Evolutionary conservation across 2,888 invertebrate genomes (phyloP).

Genomic region (Drymonia ruficornis): DNA sequence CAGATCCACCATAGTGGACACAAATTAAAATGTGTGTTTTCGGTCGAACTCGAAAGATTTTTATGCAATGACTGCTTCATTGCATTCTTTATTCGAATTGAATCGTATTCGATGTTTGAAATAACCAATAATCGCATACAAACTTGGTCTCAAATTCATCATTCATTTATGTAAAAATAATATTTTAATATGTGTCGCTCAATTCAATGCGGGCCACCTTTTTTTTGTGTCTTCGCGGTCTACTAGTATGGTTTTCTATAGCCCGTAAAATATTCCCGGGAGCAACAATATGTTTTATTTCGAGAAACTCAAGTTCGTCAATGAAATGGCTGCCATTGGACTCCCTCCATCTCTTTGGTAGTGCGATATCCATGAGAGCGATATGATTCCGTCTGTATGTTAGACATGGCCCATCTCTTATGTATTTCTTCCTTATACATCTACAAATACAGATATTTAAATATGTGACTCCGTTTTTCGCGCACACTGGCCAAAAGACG

Average conservation of each 20-base stretch:
- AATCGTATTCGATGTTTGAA: no score
- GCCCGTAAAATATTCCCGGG: not conserved
- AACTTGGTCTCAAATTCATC: no score
- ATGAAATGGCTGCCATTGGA: not conserved
- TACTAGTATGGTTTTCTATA: slow-evolving; percentile 8
- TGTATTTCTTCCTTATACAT: slow-evolving; percentile 27
- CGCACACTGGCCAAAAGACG: slow-evolving; percentile 49
- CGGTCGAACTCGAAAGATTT: no score
- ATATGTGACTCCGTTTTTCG: slow-evolving; percentile 35
- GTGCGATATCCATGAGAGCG: not conserved
- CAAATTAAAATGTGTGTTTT: no score
- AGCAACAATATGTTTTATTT: not conserved
- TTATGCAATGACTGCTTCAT: no score
- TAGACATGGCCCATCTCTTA: slow-evolving; percentile 45
- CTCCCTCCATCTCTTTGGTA: slow-evolving; percentile 9
- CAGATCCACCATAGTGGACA: no score
- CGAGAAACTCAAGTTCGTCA: not conserved
- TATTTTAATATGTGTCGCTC: no score
- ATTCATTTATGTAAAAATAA: no score
- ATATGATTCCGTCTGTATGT: slow-evolving; percentile 34
- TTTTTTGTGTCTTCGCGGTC: no score
- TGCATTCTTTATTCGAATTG: no score
- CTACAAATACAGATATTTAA: slow-evolving; percentile 47
- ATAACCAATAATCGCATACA: no score
- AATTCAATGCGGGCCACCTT: no score